Evolutionary conservation across 37 sponge, comb jelly and placozoan genomes (phyloP), one percentile per base, ranked within the genome.

Genomic region (Beroe forskalii): DNA sequence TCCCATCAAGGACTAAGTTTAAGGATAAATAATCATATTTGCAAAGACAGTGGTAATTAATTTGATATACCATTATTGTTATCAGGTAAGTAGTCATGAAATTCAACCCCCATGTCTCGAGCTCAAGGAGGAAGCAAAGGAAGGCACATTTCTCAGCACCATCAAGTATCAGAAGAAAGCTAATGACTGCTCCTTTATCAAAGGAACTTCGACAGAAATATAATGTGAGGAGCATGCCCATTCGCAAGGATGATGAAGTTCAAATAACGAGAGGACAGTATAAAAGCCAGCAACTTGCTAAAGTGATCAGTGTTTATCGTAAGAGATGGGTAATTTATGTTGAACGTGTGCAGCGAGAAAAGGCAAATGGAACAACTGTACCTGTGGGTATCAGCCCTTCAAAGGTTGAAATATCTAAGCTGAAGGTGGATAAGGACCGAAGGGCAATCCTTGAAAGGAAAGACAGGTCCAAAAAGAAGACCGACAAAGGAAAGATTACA

Each of bases 211-310:
- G 99, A 40, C 93, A 93, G 40, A 97, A 97, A 91, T 94, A 97
- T 92, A 93, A 93, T 67, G 94, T 95, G 2, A 89, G 99, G 44
- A 95, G 96, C 62, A 92, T 97, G 66, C 99, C 99, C 17, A 91
- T 97, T 12, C 89, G 99, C 8, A 95, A 96, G 83, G 99, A 97
- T 67, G 99, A 97, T 91, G 99, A 97, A 90, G 99, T 97, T 28
- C 89, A 94, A 33, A 94, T 97, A 1, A 92, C 92, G 22, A 90
- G 97, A 20, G 97, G 97, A 0, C 97, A 97, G 67, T 93, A 90
- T 91, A 97, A 97, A 67, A 96, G 96, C 39, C 94, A 94, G 76
- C 95, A 93, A 35, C 61, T 94, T 0, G 94, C 93, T 37, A 94
- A 94, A 93, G 95, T 96, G 37, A 76, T 93, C 60, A 72, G 69